Evolutionary conservation across 2,113 vertebrate genomes (phyloP).

Genomic region (Platycercus adscitus): DNA sequence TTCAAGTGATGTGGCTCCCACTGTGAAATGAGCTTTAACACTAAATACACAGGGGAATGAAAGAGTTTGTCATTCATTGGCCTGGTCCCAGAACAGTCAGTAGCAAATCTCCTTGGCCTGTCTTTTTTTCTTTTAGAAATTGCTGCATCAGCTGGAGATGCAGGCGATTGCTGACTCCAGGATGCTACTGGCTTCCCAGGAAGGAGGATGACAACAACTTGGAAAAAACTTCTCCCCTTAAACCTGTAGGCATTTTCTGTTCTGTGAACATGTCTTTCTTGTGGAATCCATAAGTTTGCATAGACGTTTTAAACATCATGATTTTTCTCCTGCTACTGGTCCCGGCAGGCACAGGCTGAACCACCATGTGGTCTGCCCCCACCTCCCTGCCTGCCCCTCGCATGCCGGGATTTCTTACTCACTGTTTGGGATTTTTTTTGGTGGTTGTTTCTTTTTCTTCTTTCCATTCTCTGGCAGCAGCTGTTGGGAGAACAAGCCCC

Average conservation of each 20-base stretch:
- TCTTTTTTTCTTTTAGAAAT: neutral
- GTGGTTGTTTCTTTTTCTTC: neutral
- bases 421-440: neutral
- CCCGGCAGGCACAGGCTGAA: neutral
- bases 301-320: neutral
- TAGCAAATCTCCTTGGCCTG: neutral
- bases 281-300: neutral
- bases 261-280: neutral
- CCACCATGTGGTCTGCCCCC: constrained; percentile 30
- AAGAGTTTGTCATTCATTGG: neutral
- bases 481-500: constrained; percentile 52
- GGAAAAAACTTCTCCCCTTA: neutral
- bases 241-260: neutral
- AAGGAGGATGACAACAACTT: neutral
- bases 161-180: neutral
- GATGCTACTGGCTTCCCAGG: neutral
- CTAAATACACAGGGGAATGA: neutral
- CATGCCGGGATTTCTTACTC: neutral
- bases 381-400: neutral
- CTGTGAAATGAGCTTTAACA: neutral
- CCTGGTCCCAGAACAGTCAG: neutral
- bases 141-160: neutral
- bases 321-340: neutral
- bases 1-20: neutral
- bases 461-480: constrained; percentile 45